phyloP scores from a whole-genome alignment of 2,888 invertebrate genomes.

The Lacanobia oleracea region DNA sequence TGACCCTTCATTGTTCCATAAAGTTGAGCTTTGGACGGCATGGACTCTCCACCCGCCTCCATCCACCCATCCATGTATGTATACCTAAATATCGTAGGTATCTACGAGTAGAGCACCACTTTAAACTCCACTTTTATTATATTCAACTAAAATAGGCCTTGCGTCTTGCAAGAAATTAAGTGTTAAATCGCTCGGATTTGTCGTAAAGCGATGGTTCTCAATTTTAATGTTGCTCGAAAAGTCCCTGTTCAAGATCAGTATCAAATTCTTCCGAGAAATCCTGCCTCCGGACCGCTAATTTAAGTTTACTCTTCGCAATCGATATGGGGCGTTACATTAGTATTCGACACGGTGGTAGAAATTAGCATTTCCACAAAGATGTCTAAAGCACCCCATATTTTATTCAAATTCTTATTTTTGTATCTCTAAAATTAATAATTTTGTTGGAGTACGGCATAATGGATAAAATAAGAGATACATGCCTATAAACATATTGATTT shows the following conservation, averaged over 20 bases:
- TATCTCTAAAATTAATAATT: slow-evolving; percentile 18
- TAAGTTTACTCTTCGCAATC: slow-evolving; percentile 62
- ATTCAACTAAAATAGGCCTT: background rate
- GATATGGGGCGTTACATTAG: slow-evolving; percentile 66
- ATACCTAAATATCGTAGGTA: background rate
- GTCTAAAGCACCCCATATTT: slow-evolving; percentile 42
- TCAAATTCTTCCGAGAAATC: slow-evolving; percentile 33
- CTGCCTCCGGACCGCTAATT: slow-evolving; percentile 46
- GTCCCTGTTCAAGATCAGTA: slow-evolving; percentile 23
- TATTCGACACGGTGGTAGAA: slow-evolving; percentile 62
- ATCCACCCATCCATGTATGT: background rate
- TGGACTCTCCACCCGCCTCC: background rate
- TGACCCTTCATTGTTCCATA: background rate
- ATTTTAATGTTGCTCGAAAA: slow-evolving; percentile 34
- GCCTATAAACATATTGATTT: slow-evolving; percentile 6
- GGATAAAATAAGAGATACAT: background rate
- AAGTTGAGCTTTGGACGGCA: background rate
- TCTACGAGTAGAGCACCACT: background rate
- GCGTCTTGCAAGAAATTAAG: slow-evolving; percentile 13
- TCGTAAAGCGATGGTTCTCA: slow-evolving; percentile 22
- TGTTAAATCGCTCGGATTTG: slow-evolving; percentile 26
- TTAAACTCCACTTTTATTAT: slow-evolving; percentile 18
- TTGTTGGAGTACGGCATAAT: slow-evolving; percentile 7
- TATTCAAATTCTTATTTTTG: slow-evolving; percentile 24
- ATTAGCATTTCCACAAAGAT: slow-evolving; percentile 67